These are phyloP conservation scores for Syngnathus rostellatus DNA, from an alignment of 2,797 vertebrate species.

Conservation along the genomic window DNA sequence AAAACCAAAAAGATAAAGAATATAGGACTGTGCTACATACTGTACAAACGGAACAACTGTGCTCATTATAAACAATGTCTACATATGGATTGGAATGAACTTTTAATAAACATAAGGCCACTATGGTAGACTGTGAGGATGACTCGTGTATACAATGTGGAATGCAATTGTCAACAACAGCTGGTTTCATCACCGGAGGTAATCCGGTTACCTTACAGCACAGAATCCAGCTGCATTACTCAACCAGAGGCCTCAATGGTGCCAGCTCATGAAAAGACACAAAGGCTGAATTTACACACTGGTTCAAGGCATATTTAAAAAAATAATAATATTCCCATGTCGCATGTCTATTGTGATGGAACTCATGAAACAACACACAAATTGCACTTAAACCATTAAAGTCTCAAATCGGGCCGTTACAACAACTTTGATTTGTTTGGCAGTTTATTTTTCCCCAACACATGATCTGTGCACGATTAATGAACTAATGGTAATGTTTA, in stretches of 20 bases:
- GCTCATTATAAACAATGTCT: slow-evolving; percentile 48
- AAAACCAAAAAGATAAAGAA: slow-evolving; percentile 12
- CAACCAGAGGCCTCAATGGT: slow-evolving; percentile 64
- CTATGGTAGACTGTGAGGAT: slow-evolving; percentile 66
- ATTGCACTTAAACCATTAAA: too few species aligned
- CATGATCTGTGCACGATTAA: too few species aligned
- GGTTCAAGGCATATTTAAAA: not conserved
- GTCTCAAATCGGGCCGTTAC: too few species aligned
- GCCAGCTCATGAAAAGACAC: slow-evolving; percentile 24
- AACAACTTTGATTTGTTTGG: too few species aligned
- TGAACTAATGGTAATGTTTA: too few species aligned
- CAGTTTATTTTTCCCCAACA: too few species aligned
- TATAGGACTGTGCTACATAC: slow-evolving; percentile 59
- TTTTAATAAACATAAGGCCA: slow-evolving; percentile 71
- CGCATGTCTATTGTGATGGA: too few species aligned
- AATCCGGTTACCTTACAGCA: slow-evolving; percentile 46
- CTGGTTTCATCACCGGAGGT: slow-evolving; percentile 15
- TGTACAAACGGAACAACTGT: slow-evolving; percentile 36
- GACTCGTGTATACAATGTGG: slow-evolving; percentile 25
- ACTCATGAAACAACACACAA: too few species aligned
- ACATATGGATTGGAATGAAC: slow-evolving; percentile 38
- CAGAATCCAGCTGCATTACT: slow-evolving; percentile 52
- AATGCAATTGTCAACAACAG: not conserved
- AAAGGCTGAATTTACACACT: not conserved
- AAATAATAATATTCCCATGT: too few species aligned